Conservation (phyloP, 2,797 vertebrate species). For the Halcyon badia region DNA sequence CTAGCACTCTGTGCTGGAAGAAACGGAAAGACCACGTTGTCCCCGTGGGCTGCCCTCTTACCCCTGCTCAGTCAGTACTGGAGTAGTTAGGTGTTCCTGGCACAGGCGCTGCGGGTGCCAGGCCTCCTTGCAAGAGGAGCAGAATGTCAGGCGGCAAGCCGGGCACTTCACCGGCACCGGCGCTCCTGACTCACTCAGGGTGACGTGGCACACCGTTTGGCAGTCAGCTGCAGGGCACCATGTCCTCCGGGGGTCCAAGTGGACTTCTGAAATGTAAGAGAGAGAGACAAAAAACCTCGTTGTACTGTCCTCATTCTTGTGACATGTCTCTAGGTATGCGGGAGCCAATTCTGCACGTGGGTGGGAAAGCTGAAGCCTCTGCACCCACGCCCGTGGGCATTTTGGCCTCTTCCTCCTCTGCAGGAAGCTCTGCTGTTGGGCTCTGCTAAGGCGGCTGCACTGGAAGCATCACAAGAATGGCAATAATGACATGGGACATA, state of each 20-base stretch:
- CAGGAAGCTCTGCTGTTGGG: neutral
- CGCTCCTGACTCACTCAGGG: slow-evolving; percentile 72
- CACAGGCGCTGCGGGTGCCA: slow-evolving; percentile 87
- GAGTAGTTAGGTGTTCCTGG: slow-evolving; percentile 80
- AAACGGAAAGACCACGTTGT: accelerated
- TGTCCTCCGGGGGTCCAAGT: slow-evolving; percentile 90
- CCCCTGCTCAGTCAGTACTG: slow-evolving; percentile 82
- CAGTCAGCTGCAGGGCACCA: slow-evolving; percentile 94
- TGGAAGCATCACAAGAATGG: neutral
- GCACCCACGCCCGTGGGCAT: accelerated
- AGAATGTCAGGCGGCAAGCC: slow-evolving; percentile 87
- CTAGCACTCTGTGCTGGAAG: neutral
- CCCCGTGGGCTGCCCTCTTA: slow-evolving; percentile 63
- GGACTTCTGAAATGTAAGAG: slow-evolving; percentile 84
- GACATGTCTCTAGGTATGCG: accelerated
- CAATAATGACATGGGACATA: accelerated
- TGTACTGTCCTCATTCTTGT: neutral
- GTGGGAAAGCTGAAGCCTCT: neutral
- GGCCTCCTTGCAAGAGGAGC: slow-evolving; percentile 87
- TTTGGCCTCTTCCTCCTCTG: neutral
- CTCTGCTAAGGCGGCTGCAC: neutral
- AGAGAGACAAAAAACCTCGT: neutral
- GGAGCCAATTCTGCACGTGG: accelerated
- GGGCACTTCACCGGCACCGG: slow-evolving; percentile 85
- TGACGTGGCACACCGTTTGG: slow-evolving; percentile 89